Conservation (phyloP, 1,140 invertebrate species). For the Macrotrachela quadricornifera region DNA sequence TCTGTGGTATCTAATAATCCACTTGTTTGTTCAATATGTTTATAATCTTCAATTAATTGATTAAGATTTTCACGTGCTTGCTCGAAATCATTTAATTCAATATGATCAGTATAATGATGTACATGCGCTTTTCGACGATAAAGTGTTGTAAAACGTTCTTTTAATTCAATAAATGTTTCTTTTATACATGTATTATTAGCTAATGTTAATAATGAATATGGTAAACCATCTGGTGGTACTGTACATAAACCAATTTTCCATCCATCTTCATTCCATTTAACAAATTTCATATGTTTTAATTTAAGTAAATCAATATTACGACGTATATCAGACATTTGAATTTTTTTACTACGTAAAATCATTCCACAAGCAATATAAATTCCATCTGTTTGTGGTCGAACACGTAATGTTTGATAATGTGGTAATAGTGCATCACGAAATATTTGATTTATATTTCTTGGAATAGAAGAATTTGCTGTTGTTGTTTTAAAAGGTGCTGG, state of each 20-base stretch:
- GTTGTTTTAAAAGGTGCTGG: background rate
- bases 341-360: conserved; percentile 26
- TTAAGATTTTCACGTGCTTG: background rate
- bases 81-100: background rate
- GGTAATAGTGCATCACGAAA: conserved; percentile 29
- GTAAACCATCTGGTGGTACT: conserved; percentile 27
- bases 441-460: conserved; percentile 27
- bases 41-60: background rate
- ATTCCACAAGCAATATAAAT: conserved; percentile 31
- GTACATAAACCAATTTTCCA: conserved; percentile 33
- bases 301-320: conserved; percentile 30
- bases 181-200: conserved; percentile 31
- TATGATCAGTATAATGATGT: conserved; percentile 5
- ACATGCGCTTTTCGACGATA: conserved; percentile 27
- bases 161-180: conserved; percentile 22
- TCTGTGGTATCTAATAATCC: no score
- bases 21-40: background rate
- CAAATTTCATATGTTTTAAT: conserved; percentile 22
- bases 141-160: conserved; percentile 26
- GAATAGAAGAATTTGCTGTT: background rate
- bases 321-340: conserved; percentile 29
- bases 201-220: conserved; percentile 27
- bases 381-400: conserved; percentile 20
- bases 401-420: conserved; percentile 25
- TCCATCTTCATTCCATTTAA: conserved; percentile 31